phyloP scores from a whole-genome alignment of 2,888 invertebrate genomes.

The Nebria salina region DNA sequence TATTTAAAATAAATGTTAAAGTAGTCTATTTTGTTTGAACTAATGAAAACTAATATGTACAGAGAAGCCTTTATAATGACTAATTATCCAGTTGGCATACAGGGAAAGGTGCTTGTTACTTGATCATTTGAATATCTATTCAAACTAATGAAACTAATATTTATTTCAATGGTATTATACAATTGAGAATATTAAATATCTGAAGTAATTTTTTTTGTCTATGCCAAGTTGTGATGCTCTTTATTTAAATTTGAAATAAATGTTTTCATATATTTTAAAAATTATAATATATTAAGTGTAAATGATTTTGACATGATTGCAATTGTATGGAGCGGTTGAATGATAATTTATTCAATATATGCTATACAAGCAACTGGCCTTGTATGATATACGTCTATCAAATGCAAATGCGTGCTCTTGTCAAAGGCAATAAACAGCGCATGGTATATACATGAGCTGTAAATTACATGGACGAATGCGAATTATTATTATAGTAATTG shows the following conservation, averaged over 20 bases:
- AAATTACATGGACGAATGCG: neutral
- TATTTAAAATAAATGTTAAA: neutral
- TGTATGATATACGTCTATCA: slow-evolving; percentile 18
- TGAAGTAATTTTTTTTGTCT: too few relatives aligned
- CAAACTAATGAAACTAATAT: neutral
- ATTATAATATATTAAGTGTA: too few relatives aligned
- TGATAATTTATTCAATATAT: slow-evolving; percentile 9
- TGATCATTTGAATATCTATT: neutral
- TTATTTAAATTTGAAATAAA: too few relatives aligned
- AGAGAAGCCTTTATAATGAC: neutral
- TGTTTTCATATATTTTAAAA: too few relatives aligned
- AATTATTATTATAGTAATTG: neutral
- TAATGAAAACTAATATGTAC: neutral
- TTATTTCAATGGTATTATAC: too few relatives aligned
- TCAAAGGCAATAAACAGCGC: neutral
- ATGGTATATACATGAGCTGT: neutral
- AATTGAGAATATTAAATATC: too few relatives aligned
- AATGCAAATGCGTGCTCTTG: slow-evolving; percentile 11
- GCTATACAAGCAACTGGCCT: neutral
- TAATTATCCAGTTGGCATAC: slow-evolving; percentile 3
- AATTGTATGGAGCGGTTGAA: neutral
- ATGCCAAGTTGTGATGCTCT: too few relatives aligned
- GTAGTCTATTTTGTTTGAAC: neutral
- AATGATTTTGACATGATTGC: too few relatives aligned
- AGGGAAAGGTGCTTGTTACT: slow-evolving; percentile 7